Evolutionary conservation across 2,888 invertebrate genomes (phyloP).

Genomic region (Netelia inedita): DNA sequence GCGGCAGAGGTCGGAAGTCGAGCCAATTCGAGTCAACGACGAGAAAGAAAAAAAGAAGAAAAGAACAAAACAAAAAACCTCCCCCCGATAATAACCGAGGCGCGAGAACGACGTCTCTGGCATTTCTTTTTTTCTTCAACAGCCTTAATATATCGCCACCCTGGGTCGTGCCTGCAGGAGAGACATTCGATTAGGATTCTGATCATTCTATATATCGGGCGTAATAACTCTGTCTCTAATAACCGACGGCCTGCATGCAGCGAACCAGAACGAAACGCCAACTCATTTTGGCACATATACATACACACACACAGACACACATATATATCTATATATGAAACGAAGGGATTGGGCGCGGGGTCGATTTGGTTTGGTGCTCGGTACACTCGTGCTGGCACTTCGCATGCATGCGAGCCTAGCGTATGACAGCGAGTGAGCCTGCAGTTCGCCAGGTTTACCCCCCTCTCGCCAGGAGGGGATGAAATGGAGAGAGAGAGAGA

Average conservation of each 20-base stretch:
- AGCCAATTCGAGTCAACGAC: no score
- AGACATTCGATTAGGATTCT: conserved; percentile 49
- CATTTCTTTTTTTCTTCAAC: neutral
- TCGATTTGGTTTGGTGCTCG: conserved; percentile 52
- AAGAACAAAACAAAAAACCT: no score
- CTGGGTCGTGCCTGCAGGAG: neutral
- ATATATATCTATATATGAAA: neutral
- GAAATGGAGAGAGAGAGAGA: conserved; percentile 37
- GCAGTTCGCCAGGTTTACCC: conserved; percentile 62
- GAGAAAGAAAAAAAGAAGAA: no score
- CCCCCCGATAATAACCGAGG: no score
- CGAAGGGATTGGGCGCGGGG: conserved; percentile 27
- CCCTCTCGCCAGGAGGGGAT: conserved; percentile 45
- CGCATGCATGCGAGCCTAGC: conserved; percentile 63
- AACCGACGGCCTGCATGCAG: conserved; percentile 49
- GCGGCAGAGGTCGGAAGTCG: no score
- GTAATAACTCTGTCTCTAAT: conserved; percentile 52
- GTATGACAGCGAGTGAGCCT: conserved; percentile 61
- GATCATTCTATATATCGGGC: conserved; percentile 25
- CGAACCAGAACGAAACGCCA: conserved; percentile 42
- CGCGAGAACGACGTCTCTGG: neutral
- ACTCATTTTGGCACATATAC: conserved; percentile 49
- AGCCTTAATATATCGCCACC: neutral
- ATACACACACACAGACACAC: conserved; percentile 13
- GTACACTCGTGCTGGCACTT: conserved; percentile 60